Evolutionary conservation across 2,113 vertebrate genomes (phyloP).

Genomic region (Aegithalos caudatus): DNA sequence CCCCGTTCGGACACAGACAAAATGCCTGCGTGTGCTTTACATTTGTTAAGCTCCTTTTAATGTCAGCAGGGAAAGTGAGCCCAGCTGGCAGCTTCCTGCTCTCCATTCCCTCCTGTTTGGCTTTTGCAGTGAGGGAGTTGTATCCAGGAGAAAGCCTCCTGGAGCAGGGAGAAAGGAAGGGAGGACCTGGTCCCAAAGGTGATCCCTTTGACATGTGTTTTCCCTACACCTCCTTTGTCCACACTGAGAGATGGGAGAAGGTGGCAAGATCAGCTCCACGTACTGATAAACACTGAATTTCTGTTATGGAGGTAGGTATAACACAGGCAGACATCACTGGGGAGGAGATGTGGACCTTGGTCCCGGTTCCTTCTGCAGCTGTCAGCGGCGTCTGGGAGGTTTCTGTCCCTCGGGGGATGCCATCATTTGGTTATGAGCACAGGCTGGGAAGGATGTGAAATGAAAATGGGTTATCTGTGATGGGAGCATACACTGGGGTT

Average conservation of each 20-base stretch:
- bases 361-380: background rate
- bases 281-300: background rate
- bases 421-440: background rate
- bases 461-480: background rate
- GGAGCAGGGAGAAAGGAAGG: background rate
- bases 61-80: background rate
- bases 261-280: rapidly evolving
- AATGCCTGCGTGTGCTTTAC: background rate
- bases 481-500: background rate
- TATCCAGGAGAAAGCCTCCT: background rate
- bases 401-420: background rate
- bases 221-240: background rate
- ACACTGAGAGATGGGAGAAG: background rate
- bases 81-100: background rate
- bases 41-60: background rate
- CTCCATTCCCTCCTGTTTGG: background rate
- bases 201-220: background rate
- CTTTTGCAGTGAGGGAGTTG: background rate
- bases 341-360: background rate
- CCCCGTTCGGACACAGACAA: rapidly evolving
- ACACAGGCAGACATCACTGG: background rate
- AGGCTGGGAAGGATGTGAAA: background rate
- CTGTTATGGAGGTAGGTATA: background rate
- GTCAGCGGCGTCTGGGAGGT: background rate
- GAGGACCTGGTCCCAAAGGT: background rate